Percentiles rank a stretch among this genome's conserved stretches.
These are phyloP conservation scores for Microctonus aethiopoides DNA, from an alignment of 2,888 invertebrate species.

Conservation along the genomic window DNA sequence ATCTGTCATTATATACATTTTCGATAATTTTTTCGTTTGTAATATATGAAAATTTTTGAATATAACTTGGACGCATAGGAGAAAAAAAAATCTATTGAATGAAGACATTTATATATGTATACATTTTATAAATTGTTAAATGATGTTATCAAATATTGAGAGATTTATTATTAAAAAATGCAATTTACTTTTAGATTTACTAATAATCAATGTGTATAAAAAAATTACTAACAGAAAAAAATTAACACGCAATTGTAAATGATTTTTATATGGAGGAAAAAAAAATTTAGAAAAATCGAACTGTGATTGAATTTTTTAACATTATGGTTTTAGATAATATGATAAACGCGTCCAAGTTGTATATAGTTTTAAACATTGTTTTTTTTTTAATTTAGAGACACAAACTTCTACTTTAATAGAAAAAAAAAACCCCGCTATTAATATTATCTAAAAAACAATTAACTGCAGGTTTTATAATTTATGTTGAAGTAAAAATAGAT, in stretches of 20 bases:
- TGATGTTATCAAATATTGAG: too few species aligned
- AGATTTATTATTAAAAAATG: too few species aligned
- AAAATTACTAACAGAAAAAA: too few species aligned
- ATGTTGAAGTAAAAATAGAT: background rate
- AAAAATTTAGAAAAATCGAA: background rate
- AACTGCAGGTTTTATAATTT: background rate
- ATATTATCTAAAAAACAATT: background rate
- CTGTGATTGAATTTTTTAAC: constrained; percentile 7
- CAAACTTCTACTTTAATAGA: background rate
- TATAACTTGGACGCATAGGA: background rate
- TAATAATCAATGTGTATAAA: background rate
- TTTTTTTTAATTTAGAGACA: background rate
- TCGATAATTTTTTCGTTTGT: background rate
- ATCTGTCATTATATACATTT: constrained; percentile 16
- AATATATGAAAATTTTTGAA: background rate
- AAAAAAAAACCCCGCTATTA: background rate
- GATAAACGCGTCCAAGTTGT: constrained; percentile 10
- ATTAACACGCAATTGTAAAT: background rate
- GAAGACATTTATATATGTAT: too few species aligned
- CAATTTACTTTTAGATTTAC: background rate
- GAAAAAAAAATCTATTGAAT: background rate
- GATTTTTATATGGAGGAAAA: background rate
- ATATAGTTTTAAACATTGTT: constrained; percentile 2
- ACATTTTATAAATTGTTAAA: too few species aligned
- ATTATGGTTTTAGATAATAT: constrained; percentile 14